Base-by-base conservation (phyloP, 2,888 invertebrate genomes). In the Pristionchus arcanus region DNA sequence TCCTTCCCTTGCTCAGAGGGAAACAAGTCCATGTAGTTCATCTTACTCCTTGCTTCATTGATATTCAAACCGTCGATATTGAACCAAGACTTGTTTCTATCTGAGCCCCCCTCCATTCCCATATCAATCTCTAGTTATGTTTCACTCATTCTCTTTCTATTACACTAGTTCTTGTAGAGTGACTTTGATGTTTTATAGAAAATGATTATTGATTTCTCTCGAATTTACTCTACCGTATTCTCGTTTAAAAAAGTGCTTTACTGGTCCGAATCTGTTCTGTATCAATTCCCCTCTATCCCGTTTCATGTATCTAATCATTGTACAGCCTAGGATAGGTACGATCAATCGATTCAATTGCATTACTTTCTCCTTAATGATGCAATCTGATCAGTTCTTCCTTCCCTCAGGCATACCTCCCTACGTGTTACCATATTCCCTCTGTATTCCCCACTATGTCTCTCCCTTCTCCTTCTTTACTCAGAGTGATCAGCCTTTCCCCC, bases 401-500 rank as follows among this genome's bases (percentile, higher is more conserved):
- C 74, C 25, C 74, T 21, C 31, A 74, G 21, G 74, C 74, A 37
- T 74, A 37, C 9, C 13, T 13, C 42, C 42, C 42, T 74, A 74
- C 4, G 59, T 21, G 63, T 21, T 25, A 63, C 37, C 21, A 74
- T 37, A 25, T 2, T 28, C 28, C 28, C 5, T 59, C 19, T 31
- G 68, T 68, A 74, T 74, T 74, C 74, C 74, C 16, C 37, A 21
- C 2, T 74, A 11, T 74, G 37, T 74, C 37, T 74, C 74, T 37
- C 74, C 16, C 19, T 16, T 19, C 25, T 21, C 25, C 37, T 37
- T 15, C 37, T 49, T 13, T 49, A 37, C 37, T 74, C 74, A 74
- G 74, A 21, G 74, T 37, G 74, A 74, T 74, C n/a, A 68, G 68
- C 68, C 42, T 68, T 68, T 68, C 68, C 68, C 15, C 25, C 25